Evolutionary conservation across 1,140 invertebrate species (phyloP).

Genomic region (Lasaia peninsularis): DNA sequence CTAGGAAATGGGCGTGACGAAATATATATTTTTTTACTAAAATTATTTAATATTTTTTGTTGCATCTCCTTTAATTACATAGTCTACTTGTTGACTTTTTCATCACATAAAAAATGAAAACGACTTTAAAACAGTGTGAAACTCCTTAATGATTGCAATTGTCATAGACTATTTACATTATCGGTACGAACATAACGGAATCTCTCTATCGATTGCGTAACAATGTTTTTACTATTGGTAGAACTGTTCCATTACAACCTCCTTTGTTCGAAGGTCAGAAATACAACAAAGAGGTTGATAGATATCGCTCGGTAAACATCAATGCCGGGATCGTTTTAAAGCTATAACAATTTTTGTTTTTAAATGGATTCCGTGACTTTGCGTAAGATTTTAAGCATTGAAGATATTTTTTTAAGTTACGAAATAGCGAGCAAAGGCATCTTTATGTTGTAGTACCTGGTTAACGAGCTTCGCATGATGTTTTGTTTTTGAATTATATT

Average conservation of each 20-base stretch:
- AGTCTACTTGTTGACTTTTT: neutral
- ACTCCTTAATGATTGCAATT: constrained; percentile 3
- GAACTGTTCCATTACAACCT: constrained; percentile 35
- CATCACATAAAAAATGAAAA: neutral
- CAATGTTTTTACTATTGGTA: constrained; percentile 41
- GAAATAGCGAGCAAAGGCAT: too few relatives aligned
- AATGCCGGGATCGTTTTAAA: constrained; percentile 19
- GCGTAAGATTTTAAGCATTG: neutral
- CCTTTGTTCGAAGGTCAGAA: constrained; percentile 29
- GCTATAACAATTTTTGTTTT: constrained; percentile 20
- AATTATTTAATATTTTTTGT: too few relatives aligned
- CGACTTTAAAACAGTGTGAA: constrained; percentile 5
- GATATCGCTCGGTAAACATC: constrained; percentile 40
- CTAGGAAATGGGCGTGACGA: too few relatives aligned
- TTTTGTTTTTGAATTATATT: too few relatives aligned
- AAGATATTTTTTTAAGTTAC: too few relatives aligned
- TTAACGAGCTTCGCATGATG: too few relatives aligned
- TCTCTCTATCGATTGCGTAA: constrained; percentile 35
- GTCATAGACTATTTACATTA: constrained; percentile 22
- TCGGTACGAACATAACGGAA: constrained; percentile 34
- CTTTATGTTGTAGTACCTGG: too few relatives aligned
- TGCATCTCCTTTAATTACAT: too few relatives aligned
- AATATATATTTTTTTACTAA: too few relatives aligned
- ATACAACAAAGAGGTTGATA: constrained; percentile 24
- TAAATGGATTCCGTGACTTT: constrained; percentile 31